A percentile compares a stretch with the other conserved stretches of the same genome.
Conservation (phyloP, 2,797 vertebrate genomes). For the Trachops cirrhosus region DNA sequence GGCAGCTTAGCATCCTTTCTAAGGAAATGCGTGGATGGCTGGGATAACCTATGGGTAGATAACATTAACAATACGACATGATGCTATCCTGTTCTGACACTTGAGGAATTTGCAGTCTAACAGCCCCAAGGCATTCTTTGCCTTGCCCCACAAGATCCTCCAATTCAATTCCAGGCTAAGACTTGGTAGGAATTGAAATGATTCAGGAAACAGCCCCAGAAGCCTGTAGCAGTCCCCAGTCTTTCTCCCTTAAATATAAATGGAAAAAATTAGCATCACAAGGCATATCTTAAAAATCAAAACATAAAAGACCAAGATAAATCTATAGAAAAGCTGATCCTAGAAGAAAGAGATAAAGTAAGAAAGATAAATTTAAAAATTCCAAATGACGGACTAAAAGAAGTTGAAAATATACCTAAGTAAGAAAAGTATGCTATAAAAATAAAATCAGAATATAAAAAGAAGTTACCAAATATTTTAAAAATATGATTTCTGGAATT, state of each 20-base stretch:
- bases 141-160: background rate
- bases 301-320: background rate
- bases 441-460: background rate
- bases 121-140: background rate
- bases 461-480: background rate
- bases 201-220: background rate
- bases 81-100: background rate
- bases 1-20: background rate
- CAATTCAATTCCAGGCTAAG: background rate
- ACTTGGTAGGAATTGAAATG: background rate
- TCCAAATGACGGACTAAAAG: background rate
- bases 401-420: background rate
- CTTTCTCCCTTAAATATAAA: background rate
- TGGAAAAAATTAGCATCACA: slow-evolving; percentile 7
- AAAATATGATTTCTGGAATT: background rate
- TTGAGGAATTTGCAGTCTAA: background rate
- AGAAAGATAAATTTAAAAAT: background rate
- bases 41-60: background rate
- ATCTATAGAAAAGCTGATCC: background rate
- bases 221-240: background rate
- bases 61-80: background rate
- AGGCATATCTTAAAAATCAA: background rate
- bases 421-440: background rate
- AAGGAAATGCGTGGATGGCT: background rate
- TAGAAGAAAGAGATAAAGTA: background rate